Percentiles rank a stretch among this genome's conserved stretches.
Evolutionary conservation across 2,888 invertebrate species (phyloP).

Genomic region (Macrophya annulata): DNA sequence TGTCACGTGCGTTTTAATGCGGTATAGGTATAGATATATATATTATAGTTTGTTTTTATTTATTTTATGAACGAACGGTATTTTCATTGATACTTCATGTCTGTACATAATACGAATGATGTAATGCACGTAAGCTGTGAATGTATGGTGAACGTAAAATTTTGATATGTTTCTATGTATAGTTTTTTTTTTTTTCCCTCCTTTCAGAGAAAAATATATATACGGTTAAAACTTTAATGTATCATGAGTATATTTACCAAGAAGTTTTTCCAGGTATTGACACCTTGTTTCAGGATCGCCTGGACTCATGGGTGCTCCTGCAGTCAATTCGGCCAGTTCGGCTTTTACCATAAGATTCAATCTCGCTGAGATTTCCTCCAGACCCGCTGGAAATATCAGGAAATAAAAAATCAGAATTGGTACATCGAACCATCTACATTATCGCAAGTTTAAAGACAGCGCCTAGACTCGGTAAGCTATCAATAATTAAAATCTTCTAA

Average conservation of each 20-base stretch:
- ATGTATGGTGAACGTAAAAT: background rate
- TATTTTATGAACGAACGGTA: slow-evolving; percentile 3
- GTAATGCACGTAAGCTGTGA: background rate
- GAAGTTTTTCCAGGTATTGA: slow-evolving; percentile 82
- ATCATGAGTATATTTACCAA: slow-evolving; percentile 77
- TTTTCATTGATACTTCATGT: slow-evolving; percentile 45
- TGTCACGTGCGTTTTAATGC: slow-evolving; percentile 31
- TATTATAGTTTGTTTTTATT: background rate
- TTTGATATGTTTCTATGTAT: background rate
- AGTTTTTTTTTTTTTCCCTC: background rate
- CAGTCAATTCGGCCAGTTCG: slow-evolving; percentile 80
- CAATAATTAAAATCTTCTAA: slow-evolving; percentile 60
- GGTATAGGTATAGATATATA: background rate
- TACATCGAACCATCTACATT: background rate
- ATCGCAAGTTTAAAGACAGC: background rate
- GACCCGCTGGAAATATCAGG: slow-evolving; percentile 82
- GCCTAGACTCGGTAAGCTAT: slow-evolving; percentile 55
- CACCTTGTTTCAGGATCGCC: slow-evolving; percentile 81
- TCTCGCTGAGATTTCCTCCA: slow-evolving; percentile 87
- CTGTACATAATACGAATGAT: background rate
- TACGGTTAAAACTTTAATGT: background rate
- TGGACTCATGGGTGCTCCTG: slow-evolving; percentile 75
- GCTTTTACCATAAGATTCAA: slow-evolving; percentile 85
- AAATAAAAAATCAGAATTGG: slow-evolving; percentile 33
- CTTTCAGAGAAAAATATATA: background rate